Evolutionary conservation across 2,888 invertebrate species (phyloP).

Genomic region (Rhagonycha fulva): DNA sequence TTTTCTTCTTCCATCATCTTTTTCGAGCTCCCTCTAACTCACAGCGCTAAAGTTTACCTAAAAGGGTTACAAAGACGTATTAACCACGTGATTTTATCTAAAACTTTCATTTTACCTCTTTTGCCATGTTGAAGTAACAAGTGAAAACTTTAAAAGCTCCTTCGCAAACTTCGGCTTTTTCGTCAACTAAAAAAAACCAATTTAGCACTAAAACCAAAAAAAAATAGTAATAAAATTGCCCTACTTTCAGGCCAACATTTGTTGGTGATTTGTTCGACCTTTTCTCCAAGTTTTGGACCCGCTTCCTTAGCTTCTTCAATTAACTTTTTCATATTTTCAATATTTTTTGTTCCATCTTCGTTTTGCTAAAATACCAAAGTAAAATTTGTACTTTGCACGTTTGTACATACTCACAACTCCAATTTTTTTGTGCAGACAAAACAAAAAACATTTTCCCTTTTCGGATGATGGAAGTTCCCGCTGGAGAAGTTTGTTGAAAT

Average conservation of each 20-base stretch:
- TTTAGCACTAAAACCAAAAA: neutral
- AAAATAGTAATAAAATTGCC: neutral
- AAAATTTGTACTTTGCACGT: neutral
- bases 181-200: neutral
- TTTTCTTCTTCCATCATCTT: neutral
- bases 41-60: neutral
- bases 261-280: constrained; percentile 21
- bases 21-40: neutral
- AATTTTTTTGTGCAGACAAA: constrained; percentile 4
- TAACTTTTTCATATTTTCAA: constrained; percentile 15
- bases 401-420: constrained; percentile 7
- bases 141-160: neutral
- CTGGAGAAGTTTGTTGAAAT: constrained; percentile 1
- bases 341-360: constrained; percentile 24
- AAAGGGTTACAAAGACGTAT: neutral
- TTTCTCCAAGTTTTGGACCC: constrained; percentile 25
- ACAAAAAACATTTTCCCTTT: constrained; percentile 11
- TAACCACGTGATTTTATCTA: neutral
- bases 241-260: constrained; percentile 15
- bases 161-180: neutral
- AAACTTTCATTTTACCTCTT: neutral
- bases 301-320: constrained; percentile 18
- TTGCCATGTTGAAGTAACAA: neutral
- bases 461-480: neutral
- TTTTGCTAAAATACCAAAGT: constrained; percentile 21